A percentile compares a stretch with the other conserved stretches of the same genome.
These are phyloP conservation scores for Zygothrica quintamaculata DNA, from an alignment of 2,888 invertebrate species.

Conservation along the genomic window DNA sequence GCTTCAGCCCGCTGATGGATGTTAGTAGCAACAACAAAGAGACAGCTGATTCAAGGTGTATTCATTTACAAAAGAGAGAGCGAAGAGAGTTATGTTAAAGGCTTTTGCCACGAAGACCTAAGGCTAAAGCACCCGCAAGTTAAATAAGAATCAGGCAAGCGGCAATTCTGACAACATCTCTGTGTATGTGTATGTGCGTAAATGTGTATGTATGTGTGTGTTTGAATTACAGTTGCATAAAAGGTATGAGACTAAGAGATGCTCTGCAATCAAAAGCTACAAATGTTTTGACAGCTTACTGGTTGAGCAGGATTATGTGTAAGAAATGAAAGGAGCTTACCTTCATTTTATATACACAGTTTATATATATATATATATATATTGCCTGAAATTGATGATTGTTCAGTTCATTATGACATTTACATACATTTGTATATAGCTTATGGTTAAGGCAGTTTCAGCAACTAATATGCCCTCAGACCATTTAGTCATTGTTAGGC, in stretches of 20 bases:
- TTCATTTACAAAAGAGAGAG: conserved; percentile 14
- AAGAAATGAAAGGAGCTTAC: too few species aligned
- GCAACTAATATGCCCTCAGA: conserved; percentile 27
- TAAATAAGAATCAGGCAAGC: conserved; percentile 58
- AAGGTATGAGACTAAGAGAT: too few species aligned
- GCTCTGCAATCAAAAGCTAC: too few species aligned
- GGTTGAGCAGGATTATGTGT: conserved; percentile 1
- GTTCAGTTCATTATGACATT: conserved; percentile 1
- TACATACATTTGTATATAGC: background rate
- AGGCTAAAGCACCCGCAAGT: conserved; percentile 51
- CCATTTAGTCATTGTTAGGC: background rate
- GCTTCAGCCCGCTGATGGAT: conserved; percentile 62
- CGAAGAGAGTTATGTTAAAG: conserved; percentile 50
- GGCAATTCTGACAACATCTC: background rate
- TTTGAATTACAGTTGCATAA: too few species aligned
- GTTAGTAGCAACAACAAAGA: conserved; percentile 56
- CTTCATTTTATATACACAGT: too few species aligned
- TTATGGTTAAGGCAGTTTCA: background rate
- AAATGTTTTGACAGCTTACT: too few species aligned
- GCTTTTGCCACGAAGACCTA: conserved; percentile 31
- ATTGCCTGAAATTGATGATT: too few species aligned
- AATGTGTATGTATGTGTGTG: too few species aligned
- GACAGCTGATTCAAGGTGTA: conserved; percentile 65
- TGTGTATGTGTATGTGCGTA: background rate
- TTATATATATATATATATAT: too few species aligned